These are phyloP conservation scores for Amblyjoppa proteus DNA, from an alignment of 2,888 invertebrate species.

Conservation along the genomic window DNA sequence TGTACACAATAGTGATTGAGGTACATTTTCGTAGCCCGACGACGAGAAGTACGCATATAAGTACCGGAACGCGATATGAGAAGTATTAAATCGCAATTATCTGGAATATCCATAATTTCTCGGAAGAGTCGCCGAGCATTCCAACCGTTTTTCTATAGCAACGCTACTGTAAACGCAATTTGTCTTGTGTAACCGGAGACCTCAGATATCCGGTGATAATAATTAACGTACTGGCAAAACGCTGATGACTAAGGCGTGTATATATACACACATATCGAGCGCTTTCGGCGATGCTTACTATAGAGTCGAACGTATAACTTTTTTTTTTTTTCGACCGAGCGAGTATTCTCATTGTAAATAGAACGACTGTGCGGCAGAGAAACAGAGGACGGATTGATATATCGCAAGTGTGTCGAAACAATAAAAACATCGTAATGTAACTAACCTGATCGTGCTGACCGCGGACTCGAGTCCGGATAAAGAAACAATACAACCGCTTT, in stretches of 20 bases:
- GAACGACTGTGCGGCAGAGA: no score
- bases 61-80: background rate
- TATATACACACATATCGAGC: background rate
- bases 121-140: conserved; percentile 19
- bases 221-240: conserved; percentile 18
- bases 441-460: background rate
- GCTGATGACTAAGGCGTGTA: conserved; percentile 2
- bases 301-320: background rate
- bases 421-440: background rate
- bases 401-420: no score
- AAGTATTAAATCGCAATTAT: background rate
- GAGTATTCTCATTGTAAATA: background rate
- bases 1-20: background rate
- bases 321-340: background rate
- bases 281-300: no score
- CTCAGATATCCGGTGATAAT: conserved; percentile 32
- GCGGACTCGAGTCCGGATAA: background rate
- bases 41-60: background rate
- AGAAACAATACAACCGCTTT: background rate
- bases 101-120: conserved; percentile 25
- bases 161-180: background rate
- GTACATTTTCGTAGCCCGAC: background rate
- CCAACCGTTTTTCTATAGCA: conserved; percentile 3
- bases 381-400: no score
- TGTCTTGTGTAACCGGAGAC: conserved; percentile 22